phyloP scores from a whole-genome alignment of 2,888 invertebrate species.

The Ornithoptera alexandrae region DNA sequence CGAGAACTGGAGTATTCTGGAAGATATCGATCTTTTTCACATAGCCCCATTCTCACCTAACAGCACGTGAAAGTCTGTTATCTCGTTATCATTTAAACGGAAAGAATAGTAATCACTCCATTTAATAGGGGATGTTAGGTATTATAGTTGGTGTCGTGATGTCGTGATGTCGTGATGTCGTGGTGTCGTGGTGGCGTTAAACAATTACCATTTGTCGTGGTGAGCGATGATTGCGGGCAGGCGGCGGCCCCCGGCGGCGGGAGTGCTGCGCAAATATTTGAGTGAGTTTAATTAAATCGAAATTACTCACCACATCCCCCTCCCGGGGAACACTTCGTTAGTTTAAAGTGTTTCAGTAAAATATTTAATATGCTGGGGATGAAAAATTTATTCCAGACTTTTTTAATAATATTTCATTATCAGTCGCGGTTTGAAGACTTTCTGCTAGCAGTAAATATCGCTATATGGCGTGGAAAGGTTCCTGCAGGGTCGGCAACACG shows the following conservation, averaged over 20 bases:
- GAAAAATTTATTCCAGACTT: background rate
- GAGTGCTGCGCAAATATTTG: slow-evolving; percentile 30
- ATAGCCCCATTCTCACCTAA: no score
- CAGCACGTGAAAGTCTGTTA: no score
- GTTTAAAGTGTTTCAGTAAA: slow-evolving; percentile 24
- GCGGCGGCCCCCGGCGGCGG: slow-evolving; percentile 7
- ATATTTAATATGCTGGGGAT: slow-evolving; percentile 18
- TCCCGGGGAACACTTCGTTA: slow-evolving; percentile 22
- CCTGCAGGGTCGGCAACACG: no score
- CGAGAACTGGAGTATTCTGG: no score
- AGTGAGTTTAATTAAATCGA: slow-evolving; percentile 30
- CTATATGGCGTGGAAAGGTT: no score
- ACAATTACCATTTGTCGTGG: slow-evolving; percentile 19
- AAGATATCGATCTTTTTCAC: no score
- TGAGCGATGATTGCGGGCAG: slow-evolving; percentile 25
- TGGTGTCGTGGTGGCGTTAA: background rate
- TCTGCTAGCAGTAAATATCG: no score
- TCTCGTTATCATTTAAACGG: no score
- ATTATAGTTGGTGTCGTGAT: no score
- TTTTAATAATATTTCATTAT: background rate
- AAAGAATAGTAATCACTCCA: no score
- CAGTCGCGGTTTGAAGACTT: no score
- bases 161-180: background rate
- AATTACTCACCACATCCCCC: slow-evolving; percentile 29
- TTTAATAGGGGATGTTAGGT: no score